These are phyloP conservation scores for Lasioglossum albipes DNA, from an alignment of 1,140 invertebrate species.

Conservation along the genomic window DNA sequence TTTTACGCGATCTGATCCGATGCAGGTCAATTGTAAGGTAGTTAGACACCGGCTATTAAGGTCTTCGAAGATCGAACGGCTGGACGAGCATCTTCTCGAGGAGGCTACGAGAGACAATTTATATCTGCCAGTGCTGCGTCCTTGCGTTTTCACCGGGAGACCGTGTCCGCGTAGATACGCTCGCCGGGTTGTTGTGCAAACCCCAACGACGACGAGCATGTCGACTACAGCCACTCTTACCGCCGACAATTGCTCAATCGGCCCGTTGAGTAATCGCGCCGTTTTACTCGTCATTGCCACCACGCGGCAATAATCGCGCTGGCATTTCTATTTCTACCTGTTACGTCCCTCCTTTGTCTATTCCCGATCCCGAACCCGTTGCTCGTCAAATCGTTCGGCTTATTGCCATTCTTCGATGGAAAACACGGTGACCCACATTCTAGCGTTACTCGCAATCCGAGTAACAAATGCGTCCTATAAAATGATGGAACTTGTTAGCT, in stretches of 20 bases:
- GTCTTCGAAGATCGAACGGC: too few relatives aligned
- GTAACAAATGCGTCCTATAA: too few relatives aligned
- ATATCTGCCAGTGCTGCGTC: constrained; percentile 45
- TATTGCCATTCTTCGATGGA: background rate
- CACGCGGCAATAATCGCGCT: constrained; percentile 53
- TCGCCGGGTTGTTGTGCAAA: constrained; percentile 54
- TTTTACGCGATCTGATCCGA: background rate
- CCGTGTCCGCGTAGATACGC: constrained; percentile 7
- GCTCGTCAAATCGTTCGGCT: background rate
- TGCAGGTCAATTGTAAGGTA: background rate
- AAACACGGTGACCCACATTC: too few relatives aligned
- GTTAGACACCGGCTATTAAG: background rate
- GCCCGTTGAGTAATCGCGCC: constrained; percentile 53
- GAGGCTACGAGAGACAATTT: constrained; percentile 21
- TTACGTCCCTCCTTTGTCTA: constrained; percentile 46
- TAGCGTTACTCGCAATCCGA: too few relatives aligned
- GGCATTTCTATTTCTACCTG: constrained; percentile 56
- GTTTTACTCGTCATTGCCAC: constrained; percentile 46
- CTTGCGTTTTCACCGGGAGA: constrained; percentile 43
- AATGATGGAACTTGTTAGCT: too few relatives aligned
- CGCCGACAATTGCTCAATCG: constrained; percentile 60
- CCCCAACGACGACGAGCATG: constrained; percentile 6
- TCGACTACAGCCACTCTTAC: constrained; percentile 22
- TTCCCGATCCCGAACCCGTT: background rate
- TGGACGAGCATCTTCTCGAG: background rate